Conservation (phyloP, 2,888 invertebrate genomes). For the Dasysyrphus tricinctus region DNA sequence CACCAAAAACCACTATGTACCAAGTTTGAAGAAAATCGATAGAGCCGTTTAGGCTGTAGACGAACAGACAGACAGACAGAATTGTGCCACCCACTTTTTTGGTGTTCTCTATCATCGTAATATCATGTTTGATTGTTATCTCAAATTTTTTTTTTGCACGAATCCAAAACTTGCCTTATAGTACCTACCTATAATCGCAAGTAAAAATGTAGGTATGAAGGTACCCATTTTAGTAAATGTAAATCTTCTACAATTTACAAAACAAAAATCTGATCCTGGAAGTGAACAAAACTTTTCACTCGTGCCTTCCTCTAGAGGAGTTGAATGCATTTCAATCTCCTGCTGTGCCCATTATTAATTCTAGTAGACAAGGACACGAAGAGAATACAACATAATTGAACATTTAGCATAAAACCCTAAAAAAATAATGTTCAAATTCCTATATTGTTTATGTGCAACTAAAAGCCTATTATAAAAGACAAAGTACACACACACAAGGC, state of each 20-base stretch:
- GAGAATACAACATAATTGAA: not conserved
- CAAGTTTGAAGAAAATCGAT: no score
- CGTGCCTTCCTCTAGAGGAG: not conserved
- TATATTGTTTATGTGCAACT: not conserved
- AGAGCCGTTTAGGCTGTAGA: no score
- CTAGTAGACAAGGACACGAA: slow-evolving; percentile 14
- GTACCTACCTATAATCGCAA: no score
- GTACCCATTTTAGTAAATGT: no score
- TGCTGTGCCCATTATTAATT: slow-evolving; percentile 36
- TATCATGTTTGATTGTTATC: no score
- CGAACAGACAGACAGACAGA: no score
- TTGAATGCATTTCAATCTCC: slow-evolving; percentile 1
- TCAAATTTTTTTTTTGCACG: no score
- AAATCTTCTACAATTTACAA: not conserved
- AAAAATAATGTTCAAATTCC: not conserved
- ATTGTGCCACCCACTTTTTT: no score
- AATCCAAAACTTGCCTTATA: no score
- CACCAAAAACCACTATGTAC: no score
- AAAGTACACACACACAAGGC: not conserved
- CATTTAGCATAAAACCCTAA: slow-evolving; percentile 5
- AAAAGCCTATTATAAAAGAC: not conserved
- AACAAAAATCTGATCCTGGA: not conserved
- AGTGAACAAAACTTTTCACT: not conserved
- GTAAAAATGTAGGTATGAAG: no score
- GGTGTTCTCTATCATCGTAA: no score